phyloP scores from a whole-genome alignment of 2,113 vertebrate species.

The pig (Sus scrofa) region DNA sequence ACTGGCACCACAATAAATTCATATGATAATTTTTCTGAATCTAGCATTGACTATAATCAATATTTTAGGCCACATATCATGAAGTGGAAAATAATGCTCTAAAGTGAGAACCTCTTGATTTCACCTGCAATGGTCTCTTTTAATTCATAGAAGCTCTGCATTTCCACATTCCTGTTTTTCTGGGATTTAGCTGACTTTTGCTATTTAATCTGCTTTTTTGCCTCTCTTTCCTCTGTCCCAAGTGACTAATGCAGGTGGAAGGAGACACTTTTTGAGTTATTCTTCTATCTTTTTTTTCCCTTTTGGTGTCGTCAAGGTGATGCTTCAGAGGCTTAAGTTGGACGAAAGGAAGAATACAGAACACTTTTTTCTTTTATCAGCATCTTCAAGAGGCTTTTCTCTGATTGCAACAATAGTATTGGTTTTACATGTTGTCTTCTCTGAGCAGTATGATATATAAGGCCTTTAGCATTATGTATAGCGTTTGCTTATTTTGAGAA shows the following conservation, averaged over 20 bases:
- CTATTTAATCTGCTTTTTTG: background rate
- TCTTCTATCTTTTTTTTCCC: background rate
- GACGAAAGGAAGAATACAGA: background rate
- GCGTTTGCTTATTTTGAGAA: background rate
- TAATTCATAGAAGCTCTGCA: background rate
- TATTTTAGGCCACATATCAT: background rate
- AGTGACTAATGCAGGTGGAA: background rate
- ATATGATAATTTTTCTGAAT: background rate
- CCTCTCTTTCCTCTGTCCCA: background rate
- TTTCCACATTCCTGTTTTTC: background rate
- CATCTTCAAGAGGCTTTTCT: background rate
- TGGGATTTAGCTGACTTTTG: background rate
- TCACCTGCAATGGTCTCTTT: background rate
- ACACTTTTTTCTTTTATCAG: background rate
- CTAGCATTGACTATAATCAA: background rate
- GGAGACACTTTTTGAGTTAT: background rate
- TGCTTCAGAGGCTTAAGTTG: background rate
- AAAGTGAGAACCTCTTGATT: background rate
- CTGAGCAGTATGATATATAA: background rate
- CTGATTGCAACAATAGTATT: background rate
- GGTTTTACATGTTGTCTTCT: conserved; percentile 10
- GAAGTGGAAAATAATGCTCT: background rate
- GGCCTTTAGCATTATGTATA: background rate
- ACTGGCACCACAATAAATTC: background rate
- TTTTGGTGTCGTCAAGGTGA: background rate